Evolutionary conservation across 2,888 invertebrate genomes (phyloP).

Genomic region (Dryadula phaetusa): DNA sequence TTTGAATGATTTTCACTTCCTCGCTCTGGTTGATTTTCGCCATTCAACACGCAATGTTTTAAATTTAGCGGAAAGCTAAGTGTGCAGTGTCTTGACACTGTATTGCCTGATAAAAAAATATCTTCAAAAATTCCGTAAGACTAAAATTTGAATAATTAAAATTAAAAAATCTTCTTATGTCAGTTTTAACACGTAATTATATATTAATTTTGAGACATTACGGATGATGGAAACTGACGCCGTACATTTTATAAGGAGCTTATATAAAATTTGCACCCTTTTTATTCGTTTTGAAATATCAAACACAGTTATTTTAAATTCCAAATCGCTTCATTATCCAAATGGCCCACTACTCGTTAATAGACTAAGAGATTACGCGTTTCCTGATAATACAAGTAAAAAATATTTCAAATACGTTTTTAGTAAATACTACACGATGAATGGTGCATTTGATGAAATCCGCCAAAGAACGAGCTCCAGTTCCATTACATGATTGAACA

Average conservation of each 20-base stretch:
- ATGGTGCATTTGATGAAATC: constrained; percentile 51
- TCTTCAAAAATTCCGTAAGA: no score
- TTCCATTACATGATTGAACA: constrained; percentile 53
- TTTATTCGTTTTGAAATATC: not conserved
- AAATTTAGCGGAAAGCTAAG: no score
- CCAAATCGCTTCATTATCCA: constrained; percentile 31
- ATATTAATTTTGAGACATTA: no score
- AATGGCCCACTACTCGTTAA: constrained; percentile 35
- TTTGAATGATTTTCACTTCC: no score
- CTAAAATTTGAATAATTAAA: no score
- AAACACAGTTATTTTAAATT: constrained; percentile 17
- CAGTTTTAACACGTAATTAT: no score
- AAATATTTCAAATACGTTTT: constrained; percentile 49
- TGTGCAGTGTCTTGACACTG: no score
- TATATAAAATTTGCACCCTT: not conserved
- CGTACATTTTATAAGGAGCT: not conserved
- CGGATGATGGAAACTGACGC: no score
- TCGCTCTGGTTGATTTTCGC: no score
- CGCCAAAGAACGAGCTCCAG: constrained; percentile 45
- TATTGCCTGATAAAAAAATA: no score
- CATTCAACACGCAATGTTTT: no score
- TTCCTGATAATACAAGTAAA: constrained; percentile 46
- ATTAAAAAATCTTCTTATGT: no score
- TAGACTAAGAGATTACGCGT: constrained; percentile 41
- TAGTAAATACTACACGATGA: constrained; percentile 42